A percentile compares a stretch with the other conserved stretches of the same genome.
phyloP scores from a whole-genome alignment of 2,888 invertebrate genomes.

The Hirtodrosophila trivittata region DNA sequence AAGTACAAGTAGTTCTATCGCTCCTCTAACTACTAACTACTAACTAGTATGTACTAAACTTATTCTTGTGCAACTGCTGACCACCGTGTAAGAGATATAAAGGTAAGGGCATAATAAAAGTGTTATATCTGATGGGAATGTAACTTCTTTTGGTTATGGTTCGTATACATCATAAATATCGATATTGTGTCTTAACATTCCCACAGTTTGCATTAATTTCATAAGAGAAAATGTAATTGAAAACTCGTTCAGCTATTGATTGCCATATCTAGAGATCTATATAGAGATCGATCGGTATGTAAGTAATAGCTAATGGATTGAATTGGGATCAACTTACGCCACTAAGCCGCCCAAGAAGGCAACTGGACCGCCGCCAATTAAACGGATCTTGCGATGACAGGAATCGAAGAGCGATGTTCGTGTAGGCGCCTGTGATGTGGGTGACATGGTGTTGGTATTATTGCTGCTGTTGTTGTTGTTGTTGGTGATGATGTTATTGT shows the following conservation, averaged over 20 bases:
- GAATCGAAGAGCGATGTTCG: constrained; percentile 88
- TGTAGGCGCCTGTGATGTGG: constrained; percentile 84
- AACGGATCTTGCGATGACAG: constrained; percentile 89
- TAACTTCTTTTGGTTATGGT: too few relatives aligned
- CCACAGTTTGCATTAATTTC: constrained; percentile 21
- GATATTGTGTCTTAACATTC: constrained; percentile 7
- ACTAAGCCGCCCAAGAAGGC: constrained; percentile 89
- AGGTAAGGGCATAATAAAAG: too few relatives aligned
- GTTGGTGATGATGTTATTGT: constrained; percentile 40
- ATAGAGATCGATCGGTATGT: constrained; percentile 1
- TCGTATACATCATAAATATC: too few relatives aligned
- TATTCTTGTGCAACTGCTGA: too few relatives aligned
- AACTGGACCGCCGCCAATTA: constrained; percentile 88
- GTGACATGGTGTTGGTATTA: constrained; percentile 73
- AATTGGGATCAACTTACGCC: constrained; percentile 86
- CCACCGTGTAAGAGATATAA: too few relatives aligned
- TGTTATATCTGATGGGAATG: too few relatives aligned
- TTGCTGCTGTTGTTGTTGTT: constrained; percentile 46
- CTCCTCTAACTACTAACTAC: too few relatives aligned
- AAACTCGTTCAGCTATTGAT: constrained; percentile 13
- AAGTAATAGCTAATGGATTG: constrained; percentile 9
- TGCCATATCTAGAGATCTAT: background rate
- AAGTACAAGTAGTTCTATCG: background rate
- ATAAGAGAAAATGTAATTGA: constrained; percentile 23
- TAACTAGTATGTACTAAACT: too few relatives aligned